Evolutionary conservation across 2,797 vertebrate genomes (phyloP).

Genomic region (Gadopsis marmoratus): DNA sequence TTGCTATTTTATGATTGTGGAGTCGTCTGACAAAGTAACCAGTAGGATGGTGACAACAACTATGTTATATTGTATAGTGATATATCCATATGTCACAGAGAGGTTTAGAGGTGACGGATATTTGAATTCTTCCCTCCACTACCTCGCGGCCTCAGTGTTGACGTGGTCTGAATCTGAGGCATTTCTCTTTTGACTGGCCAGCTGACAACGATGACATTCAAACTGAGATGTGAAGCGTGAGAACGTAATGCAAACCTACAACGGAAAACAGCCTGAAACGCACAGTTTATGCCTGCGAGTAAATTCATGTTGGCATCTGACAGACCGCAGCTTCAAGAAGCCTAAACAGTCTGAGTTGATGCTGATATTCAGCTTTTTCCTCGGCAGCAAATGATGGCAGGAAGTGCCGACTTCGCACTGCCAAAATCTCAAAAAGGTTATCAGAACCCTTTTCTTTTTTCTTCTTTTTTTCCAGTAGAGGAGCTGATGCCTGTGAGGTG

Average conservation of each 20-base stretch:
- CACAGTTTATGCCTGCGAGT: constrained; percentile 13
- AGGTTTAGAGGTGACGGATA: background rate
- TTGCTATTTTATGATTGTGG: no score
- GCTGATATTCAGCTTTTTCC: constrained; percentile 35
- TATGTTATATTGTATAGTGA: background rate
- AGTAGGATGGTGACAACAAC: background rate
- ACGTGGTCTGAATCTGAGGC: background rate
- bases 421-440: constrained; percentile 38
- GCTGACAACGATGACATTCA: background rate
- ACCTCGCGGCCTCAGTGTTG: background rate
- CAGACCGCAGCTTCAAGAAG: constrained; percentile 20
- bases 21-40: background rate
- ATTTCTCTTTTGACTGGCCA: background rate
- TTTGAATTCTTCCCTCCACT: background rate
- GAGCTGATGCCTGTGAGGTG: constrained; percentile 28
- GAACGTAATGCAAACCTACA: background rate
- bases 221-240: background rate
- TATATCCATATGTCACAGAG: background rate
- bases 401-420: constrained; percentile 20
- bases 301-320: constrained; percentile 43
- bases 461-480: background rate
- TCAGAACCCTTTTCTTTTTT: background rate
- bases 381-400: constrained; percentile 25
- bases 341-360: constrained; percentile 23
- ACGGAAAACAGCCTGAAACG: background rate